A percentile compares a stretch with the other conserved stretches of the same genome.
Conservation (phyloP, 2,797 vertebrate genomes). For the Thaleichthys pacificus region DNA sequence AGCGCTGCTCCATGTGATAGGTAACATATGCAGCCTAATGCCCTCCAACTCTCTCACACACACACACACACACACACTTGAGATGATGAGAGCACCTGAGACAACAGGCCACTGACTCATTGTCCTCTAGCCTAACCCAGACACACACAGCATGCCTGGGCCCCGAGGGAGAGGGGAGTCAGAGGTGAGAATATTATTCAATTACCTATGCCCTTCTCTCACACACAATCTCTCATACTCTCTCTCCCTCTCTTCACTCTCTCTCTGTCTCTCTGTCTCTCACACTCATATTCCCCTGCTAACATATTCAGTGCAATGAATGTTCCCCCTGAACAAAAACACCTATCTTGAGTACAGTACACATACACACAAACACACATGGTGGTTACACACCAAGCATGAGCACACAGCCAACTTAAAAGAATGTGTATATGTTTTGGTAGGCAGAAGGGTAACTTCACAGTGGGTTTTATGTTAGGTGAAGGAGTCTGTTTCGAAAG, state of each 20-base stretch:
- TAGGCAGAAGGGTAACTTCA: background rate
- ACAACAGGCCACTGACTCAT: constrained; percentile 1
- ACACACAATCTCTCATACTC: too few relatives aligned
- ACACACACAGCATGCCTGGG: background rate
- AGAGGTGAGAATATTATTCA: background rate
- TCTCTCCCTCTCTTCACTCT: background rate
- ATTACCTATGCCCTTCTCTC: too few relatives aligned
- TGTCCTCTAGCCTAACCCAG: background rate
- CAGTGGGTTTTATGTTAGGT: background rate
- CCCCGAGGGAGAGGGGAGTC: background rate
- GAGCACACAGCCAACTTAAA: background rate
- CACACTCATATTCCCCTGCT: background rate
- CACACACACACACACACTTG: background rate
- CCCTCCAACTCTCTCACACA: background rate
- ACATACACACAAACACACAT: background rate
- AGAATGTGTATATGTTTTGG: background rate
- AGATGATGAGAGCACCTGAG: background rate
- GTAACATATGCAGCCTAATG: background rate
- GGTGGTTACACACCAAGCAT: background rate
- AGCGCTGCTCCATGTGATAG: background rate
- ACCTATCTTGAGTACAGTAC: background rate
- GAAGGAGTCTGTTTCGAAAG: constrained; percentile 1
- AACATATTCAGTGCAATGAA: background rate
- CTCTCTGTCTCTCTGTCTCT: background rate
- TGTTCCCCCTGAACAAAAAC: background rate